Evolutionary conservation across 2,888 invertebrate genomes (phyloP).

Genomic region (Drosophila helvetica): DNA sequence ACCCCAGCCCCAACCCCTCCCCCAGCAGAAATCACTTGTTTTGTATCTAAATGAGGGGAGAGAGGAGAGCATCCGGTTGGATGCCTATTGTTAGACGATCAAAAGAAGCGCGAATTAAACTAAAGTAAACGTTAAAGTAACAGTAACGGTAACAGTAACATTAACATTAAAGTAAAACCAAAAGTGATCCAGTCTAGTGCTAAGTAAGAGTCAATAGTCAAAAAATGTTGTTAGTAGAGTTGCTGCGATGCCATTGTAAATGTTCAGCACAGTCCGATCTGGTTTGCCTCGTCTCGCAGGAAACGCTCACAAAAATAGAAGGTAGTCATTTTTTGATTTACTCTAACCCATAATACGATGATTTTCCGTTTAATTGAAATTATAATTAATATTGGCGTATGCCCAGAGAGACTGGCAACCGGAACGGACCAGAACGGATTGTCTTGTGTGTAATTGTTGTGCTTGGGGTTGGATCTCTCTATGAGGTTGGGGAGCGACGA

Average conservation of each 20-base stretch:
- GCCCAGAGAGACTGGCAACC: too few relatives aligned
- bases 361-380: background rate
- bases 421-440: constrained; percentile 14
- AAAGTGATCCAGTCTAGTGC: constrained; percentile 62
- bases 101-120: constrained; percentile 5
- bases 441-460: constrained; percentile 34
- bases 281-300: background rate
- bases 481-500: constrained; percentile 17
- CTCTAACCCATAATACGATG: background rate
- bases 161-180: constrained; percentile 27
- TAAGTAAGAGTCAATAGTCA: constrained; percentile 33
- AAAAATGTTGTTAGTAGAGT: constrained; percentile 62
- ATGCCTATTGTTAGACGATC: constrained; percentile 51
- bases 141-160: too few relatives aligned
- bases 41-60: constrained; percentile 32
- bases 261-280: constrained; percentile 40
- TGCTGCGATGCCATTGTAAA: constrained; percentile 64
- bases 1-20: too few relatives aligned
- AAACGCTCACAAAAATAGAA: too few relatives aligned
- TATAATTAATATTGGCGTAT: background rate
- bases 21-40: constrained; percentile 24
- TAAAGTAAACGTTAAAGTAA: constrained; percentile 9
- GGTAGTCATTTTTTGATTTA: constrained; percentile 1
- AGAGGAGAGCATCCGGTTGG: constrained; percentile 29
- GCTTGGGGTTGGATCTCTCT: constrained; percentile 26